phyloP scores from a whole-genome alignment of 2,797 vertebrate genomes.

The Menidia menidia region DNA sequence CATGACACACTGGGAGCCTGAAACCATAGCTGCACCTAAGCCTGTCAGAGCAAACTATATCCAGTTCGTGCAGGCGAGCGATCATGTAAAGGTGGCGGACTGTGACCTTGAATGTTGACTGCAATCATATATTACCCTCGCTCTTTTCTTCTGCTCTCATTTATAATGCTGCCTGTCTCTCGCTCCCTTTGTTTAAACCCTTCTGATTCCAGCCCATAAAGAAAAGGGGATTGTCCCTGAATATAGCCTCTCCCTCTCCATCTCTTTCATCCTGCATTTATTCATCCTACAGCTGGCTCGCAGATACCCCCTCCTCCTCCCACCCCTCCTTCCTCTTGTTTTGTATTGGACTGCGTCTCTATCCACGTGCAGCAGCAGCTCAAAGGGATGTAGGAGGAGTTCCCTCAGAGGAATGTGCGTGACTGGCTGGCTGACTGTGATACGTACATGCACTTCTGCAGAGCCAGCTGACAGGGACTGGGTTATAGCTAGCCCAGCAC shows the following conservation, averaged over 20 bases:
- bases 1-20: conserved; percentile 6
- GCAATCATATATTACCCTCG: conserved; percentile 47
- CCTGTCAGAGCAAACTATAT: conserved; percentile 15
- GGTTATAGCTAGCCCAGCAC: conserved; percentile 67
- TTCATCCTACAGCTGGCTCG: conserved; percentile 73
- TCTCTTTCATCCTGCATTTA: conserved; percentile 48
- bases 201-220: conserved; percentile 47
- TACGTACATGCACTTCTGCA: conserved; percentile 67
- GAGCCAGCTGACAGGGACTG: conserved; percentile 70
- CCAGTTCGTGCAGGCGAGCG: conserved; percentile 13
- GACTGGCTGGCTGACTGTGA: conserved; percentile 67
- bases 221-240: conserved; percentile 57
- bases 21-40: conserved; percentile 25
- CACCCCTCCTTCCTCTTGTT: conserved; percentile 61
- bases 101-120: conserved; percentile 57
- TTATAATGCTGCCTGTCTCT: conserved; percentile 16
- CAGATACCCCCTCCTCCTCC: conserved; percentile 30
- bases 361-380: conserved; percentile 79
- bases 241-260: conserved; percentile 41
- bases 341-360: conserved; percentile 73
- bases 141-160: conserved; percentile 17
- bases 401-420: conserved; percentile 78
- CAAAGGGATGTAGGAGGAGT: conserved; percentile 79
- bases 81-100: conserved; percentile 28
- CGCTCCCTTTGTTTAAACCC: conserved; percentile 41